A percentile compares a stretch with the other conserved stretches of the same genome.
These are phyloP conservation scores for Hemicrepidius hirtus DNA, from an alignment of 2,888 invertebrate species.

Conservation along the genomic window DNA sequence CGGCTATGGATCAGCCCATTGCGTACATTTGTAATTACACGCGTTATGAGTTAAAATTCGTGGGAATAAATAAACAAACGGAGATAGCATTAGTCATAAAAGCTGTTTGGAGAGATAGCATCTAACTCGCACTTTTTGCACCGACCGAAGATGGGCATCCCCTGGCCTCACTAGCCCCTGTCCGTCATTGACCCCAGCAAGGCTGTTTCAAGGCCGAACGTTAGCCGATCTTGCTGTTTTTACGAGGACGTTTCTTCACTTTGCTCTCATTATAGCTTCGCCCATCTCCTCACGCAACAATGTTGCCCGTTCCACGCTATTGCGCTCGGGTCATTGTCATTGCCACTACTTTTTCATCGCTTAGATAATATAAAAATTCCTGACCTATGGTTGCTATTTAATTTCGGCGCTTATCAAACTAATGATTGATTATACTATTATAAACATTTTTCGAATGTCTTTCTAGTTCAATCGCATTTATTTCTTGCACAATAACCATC, in stretches of 20 bases:
- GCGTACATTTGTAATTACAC: constrained; percentile 43
- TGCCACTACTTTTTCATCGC: constrained; percentile 42
- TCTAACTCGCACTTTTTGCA: constrained; percentile 42
- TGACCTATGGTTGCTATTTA: constrained; percentile 42
- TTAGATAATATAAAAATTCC: constrained; percentile 39
- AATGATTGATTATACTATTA: constrained; percentile 21
- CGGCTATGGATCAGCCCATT: constrained; percentile 47
- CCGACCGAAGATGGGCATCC: constrained; percentile 44
- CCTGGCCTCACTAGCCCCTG: constrained; percentile 51
- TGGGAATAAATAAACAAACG: constrained; percentile 40
- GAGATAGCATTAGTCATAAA: constrained; percentile 39
- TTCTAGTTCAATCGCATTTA: constrained; percentile 2
- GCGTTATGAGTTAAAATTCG: constrained; percentile 33
- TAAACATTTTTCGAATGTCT: constrained; percentile 10
- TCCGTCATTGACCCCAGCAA: constrained; percentile 69
- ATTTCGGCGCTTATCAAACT: constrained; percentile 19
- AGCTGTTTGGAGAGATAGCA: constrained; percentile 37
- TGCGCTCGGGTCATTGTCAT: constrained; percentile 64
- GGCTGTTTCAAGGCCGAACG: constrained; percentile 73
- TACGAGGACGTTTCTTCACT: constrained; percentile 67
- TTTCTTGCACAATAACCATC: constrained; percentile 13
- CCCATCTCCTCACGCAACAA: constrained; percentile 60
- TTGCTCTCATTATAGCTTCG: constrained; percentile 70
- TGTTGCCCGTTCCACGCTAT: constrained; percentile 63
- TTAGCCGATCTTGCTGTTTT: constrained; percentile 70